phyloP scores from a whole-genome alignment of 2,888 invertebrate genomes.

The Pammene aurita region DNA sequence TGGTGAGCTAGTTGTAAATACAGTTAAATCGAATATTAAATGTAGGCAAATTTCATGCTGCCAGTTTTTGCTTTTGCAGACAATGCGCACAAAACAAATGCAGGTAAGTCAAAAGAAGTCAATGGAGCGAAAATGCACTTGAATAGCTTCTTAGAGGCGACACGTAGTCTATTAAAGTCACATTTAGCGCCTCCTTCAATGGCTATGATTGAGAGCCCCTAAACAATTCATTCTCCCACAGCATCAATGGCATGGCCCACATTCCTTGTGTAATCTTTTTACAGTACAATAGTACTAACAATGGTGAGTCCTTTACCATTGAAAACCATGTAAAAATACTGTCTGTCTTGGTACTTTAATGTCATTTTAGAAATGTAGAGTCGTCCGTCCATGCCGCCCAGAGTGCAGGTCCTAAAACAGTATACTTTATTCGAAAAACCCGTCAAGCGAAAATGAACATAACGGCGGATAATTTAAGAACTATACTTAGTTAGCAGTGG shows the following conservation, averaged over 20 bases:
- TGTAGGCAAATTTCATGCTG: constrained; percentile 28
- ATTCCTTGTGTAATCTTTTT: constrained; percentile 78
- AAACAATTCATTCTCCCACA: constrained; percentile 74
- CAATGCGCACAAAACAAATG: constrained; percentile 49
- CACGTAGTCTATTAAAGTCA: constrained; percentile 80
- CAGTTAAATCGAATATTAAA: constrained; percentile 34
- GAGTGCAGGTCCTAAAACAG: constrained; percentile 54
- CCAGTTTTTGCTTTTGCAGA: constrained; percentile 45
- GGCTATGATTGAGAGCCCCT: constrained; percentile 77
- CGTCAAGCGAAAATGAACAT: constrained; percentile 41
- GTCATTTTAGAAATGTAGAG: constrained; percentile 71
- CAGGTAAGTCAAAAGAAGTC: constrained; percentile 65
- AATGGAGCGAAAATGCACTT: constrained; percentile 69
- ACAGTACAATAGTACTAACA: constrained; percentile 71
- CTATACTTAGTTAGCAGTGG: constrained; percentile 22
- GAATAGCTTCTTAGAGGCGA: constrained; percentile 76
- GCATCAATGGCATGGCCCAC: constrained; percentile 77
- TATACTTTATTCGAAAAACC: constrained; percentile 25
- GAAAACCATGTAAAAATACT: constrained; percentile 66
- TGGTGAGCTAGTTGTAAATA: too few relatives aligned
- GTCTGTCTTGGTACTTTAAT: constrained; percentile 72
- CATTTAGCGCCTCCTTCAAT: constrained; percentile 79
- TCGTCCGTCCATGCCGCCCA: constrained; percentile 70
- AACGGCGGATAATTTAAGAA: constrained; percentile 38
- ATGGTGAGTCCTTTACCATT: constrained; percentile 68